Evolutionary conservation across 2,113 vertebrate genomes (phyloP), one percentile per base, ranked within the genome.

Genomic region (Elephas maximus): DNA sequence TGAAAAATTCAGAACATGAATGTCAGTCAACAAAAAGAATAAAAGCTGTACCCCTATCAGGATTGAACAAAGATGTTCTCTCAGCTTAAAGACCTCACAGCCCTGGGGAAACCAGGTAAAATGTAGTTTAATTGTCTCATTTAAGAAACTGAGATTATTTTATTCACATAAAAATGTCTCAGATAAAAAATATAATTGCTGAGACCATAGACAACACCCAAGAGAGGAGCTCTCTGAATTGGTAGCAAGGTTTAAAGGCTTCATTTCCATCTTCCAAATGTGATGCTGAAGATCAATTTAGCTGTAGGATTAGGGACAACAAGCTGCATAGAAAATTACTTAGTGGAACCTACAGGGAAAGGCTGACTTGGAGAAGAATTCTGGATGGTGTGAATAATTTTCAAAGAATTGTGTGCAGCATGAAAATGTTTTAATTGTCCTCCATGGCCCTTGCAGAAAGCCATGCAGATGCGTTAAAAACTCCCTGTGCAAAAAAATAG

Each of bases 121-220:
- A 78, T 71, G 45, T 48, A 89, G 44, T 65, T 96, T 77, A 82
- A 86, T 89, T 57, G 73, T 86, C 74, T 96, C 67, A 30, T 77
- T 91, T 60, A 93, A 93, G 93, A 95, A 93, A 73, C 33, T 14
- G 37, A 91, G 83, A 85, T 91, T 57, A 81, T 86, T 88, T 86
- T 93, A 93, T 76, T 93, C 67, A 73, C 83, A 91, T 65, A 65
- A 90, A 90, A 84, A 85, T 85, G 73, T 88, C 74, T 77, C 77
- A 41, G 44, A 78, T 81, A 33, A 62, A 83, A 95, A 63, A 51
- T 53, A 17, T 84, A 60, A 86, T 91, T 73, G 48, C 74, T 0
- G 23, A 89, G 90, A 37, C 74, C 23, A n/a, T 12, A 95, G 88
- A 67, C 74, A 89, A 65, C 78, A 67, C 48, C 92, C 90, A n/a